These are phyloP conservation scores for Sebastes umbrosus DNA, from an alignment of 2,797 vertebrate species.

Conservation along the genomic window DNA sequence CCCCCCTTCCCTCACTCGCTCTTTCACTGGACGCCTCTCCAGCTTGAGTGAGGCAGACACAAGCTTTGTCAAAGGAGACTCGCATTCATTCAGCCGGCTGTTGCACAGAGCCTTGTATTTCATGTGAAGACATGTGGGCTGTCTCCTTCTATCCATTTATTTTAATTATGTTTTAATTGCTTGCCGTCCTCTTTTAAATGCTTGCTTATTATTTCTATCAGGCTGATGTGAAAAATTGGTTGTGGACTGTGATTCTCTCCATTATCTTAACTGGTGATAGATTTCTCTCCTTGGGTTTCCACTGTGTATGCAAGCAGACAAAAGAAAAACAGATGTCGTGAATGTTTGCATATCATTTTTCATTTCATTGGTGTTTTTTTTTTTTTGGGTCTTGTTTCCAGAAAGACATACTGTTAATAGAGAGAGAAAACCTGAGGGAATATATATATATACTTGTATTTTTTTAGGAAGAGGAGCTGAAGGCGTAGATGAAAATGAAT, in stretches of 20 bases:
- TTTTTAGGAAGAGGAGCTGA: conserved; percentile 30
- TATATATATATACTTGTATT: conserved; percentile 21
- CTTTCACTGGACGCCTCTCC: conserved; percentile 76
- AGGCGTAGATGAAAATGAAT: conserved; percentile 44
- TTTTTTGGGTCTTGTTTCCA: conserved; percentile 47
- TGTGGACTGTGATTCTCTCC: conserved; percentile 70
- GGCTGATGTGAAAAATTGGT: conserved; percentile 75
- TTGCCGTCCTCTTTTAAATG: conserved; percentile 70
- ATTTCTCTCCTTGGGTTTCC: conserved; percentile 70
- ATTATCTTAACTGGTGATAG: conserved; percentile 78
- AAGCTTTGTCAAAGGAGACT: conserved; percentile 79
- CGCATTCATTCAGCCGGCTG: conserved; percentile 71
- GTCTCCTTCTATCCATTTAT: conserved; percentile 75
- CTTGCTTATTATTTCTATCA: conserved; percentile 81
- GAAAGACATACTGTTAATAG: conserved; percentile 63
- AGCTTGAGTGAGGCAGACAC: conserved; percentile 78
- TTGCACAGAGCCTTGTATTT: conserved; percentile 70
- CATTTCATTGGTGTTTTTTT: conserved; percentile 46
- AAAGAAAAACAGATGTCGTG: conserved; percentile 81
- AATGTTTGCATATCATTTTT: conserved; percentile 75
- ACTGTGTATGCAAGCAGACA: conserved; percentile 59
- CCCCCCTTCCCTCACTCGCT: conserved; percentile 49
- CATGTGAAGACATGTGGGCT: conserved; percentile 75
- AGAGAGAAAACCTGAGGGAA: conserved; percentile 40
- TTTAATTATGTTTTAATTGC: conserved; percentile 81